These are phyloP conservation scores for Megatriorchis doriae DNA, from an alignment of 2,113 vertebrate genomes.

Conservation along the genomic window DNA sequence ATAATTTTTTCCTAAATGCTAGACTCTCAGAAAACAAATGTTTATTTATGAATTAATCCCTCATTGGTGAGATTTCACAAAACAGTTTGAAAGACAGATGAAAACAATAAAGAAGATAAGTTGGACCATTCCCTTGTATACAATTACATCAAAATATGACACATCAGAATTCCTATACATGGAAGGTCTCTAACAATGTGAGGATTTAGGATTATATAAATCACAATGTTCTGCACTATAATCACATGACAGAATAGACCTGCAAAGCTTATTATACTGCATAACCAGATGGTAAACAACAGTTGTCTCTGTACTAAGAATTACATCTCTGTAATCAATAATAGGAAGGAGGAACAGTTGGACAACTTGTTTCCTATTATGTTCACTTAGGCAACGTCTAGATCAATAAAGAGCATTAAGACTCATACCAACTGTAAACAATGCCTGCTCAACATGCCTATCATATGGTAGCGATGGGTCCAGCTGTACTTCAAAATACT, in stretches of 20 bases:
- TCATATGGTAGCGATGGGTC: constrained; percentile 41
- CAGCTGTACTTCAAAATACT: constrained; percentile 51
- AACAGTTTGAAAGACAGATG: background rate
- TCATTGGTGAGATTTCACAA: background rate
- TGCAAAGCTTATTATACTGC: constrained; percentile 66
- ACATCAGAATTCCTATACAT: constrained; percentile 20
- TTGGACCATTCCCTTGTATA: background rate
- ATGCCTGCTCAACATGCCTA: constrained; percentile 53
- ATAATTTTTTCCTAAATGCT: background rate
- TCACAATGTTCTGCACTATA: background rate
- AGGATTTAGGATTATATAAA: constrained; percentile 55
- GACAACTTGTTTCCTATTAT: constrained; percentile 74
- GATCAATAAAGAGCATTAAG: constrained; percentile 74
- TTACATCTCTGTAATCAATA: constrained; percentile 73
- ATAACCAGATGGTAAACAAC: constrained; percentile 72
- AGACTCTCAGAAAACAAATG: background rate
- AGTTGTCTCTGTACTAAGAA: constrained; percentile 67
- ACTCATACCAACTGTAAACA: constrained; percentile 59
- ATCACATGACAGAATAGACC: constrained; percentile 51
- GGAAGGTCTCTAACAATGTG: background rate
- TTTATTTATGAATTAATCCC: background rate
- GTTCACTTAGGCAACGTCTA: constrained; percentile 72
- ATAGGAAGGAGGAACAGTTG: constrained; percentile 71
- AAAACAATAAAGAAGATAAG: constrained; percentile 2
- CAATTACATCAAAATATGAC: constrained; percentile 8